phyloP scores from a whole-genome alignment of 1,140 invertebrate genomes.

The Proctacanthus coquilletti region DNA sequence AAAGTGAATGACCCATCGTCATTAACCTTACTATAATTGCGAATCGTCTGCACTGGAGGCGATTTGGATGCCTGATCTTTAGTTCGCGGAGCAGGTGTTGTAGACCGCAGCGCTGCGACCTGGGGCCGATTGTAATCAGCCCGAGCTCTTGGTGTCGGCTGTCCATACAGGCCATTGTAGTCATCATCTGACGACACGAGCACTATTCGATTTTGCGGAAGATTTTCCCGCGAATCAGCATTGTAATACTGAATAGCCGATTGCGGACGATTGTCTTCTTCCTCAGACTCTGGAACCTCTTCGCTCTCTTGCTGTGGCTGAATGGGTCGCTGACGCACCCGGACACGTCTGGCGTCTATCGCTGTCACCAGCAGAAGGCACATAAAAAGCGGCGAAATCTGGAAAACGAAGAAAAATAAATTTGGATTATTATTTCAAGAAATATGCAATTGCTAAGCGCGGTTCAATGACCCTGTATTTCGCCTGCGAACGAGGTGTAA shows the following conservation, averaged over 20 bases:
- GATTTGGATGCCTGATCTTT: constrained; percentile 44
- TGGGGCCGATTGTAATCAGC: constrained; percentile 24
- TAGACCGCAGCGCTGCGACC: constrained; percentile 11
- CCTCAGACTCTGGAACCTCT: constrained; percentile 1
- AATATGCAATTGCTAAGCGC: too few relatives aligned
- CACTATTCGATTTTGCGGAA: constrained; percentile 14
- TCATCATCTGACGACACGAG: constrained; percentile 26
- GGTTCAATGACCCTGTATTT: too few relatives aligned
- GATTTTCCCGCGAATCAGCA: constrained; percentile 12
- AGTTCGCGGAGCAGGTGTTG: constrained; percentile 27
- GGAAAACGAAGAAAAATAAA: too few relatives aligned
- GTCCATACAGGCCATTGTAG: constrained; percentile 30
- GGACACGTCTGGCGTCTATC: background rate
- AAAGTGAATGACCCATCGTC: constrained; percentile 49
- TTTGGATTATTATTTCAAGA: too few relatives aligned
- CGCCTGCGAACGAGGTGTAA: too few relatives aligned
- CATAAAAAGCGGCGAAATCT: background rate
- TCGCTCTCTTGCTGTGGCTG: background rate
- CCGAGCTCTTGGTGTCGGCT: constrained; percentile 15
- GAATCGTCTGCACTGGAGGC: constrained; percentile 59
- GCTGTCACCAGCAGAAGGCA: background rate
- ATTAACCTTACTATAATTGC: constrained; percentile 68
- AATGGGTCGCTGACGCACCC: background rate
- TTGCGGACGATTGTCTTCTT: constrained; percentile 16
- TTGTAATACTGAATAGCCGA: constrained; percentile 27